A percentile compares a stretch with the other conserved stretches of the same genome.
Evolutionary conservation across 1,140 invertebrate genomes (phyloP).

Genomic region (Penaeus japonicus): DNA sequence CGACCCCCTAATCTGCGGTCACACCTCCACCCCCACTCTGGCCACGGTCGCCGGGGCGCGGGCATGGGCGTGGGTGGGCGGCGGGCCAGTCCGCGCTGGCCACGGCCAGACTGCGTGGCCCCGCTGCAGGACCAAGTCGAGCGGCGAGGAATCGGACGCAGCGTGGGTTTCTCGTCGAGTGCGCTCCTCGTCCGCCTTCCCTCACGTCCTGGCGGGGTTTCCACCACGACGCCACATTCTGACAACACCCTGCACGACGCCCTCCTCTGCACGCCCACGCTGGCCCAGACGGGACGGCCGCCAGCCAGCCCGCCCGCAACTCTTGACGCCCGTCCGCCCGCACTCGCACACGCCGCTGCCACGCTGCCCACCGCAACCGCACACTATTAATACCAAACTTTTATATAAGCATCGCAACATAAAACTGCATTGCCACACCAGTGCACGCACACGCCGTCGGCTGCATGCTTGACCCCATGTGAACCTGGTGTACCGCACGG

Average conservation of each 20-base stretch:
- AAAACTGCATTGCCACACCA: constrained; percentile 19
- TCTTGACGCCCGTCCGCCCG: neutral
- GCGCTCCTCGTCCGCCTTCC: constrained; percentile 25
- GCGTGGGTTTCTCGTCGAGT: constrained; percentile 25
- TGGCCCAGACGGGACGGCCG: neutral
- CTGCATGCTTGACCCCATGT: too few relatives aligned
- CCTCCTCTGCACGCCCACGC: constrained; percentile 36
- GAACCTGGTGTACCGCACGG: too few relatives aligned
- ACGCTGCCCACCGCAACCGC: constrained; percentile 3
- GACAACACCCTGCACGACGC: constrained; percentile 33
- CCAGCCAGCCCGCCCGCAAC: neutral
- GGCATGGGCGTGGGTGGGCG: constrained; percentile 14
- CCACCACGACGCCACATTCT: constrained; percentile 11
- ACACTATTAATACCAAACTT: constrained; percentile 24
- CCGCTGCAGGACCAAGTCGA: neutral
- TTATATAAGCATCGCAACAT: constrained; percentile 1
- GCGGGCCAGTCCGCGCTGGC: neutral
- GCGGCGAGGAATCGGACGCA: constrained; percentile 6
- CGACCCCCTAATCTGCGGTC: neutral
- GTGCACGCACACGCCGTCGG: neutral
- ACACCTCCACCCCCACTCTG: neutral
- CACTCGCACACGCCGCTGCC: neutral
- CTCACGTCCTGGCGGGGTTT: constrained; percentile 36
- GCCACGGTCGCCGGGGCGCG: neutral
- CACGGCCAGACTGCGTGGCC: constrained; percentile 9